A percentile compares a stretch with the other conserved stretches of the same genome.
These are phyloP conservation scores for Pseudorasbora parva DNA, from an alignment of 2,113 vertebrate genomes.

Conservation along the genomic window DNA sequence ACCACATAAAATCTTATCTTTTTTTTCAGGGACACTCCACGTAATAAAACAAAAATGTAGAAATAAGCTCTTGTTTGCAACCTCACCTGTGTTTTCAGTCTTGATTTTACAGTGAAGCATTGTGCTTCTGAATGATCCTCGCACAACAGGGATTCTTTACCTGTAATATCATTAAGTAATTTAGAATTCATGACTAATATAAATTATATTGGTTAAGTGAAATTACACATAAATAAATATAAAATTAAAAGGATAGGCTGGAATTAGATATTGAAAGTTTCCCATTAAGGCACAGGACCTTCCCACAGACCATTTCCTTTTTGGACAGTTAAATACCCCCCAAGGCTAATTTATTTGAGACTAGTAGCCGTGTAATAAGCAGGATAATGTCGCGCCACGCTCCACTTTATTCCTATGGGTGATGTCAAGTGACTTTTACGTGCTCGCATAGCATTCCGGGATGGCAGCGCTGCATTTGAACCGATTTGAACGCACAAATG, in stretches of 20 bases:
- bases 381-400: too few relatives aligned
- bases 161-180: neutral
- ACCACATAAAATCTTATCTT: neutral
- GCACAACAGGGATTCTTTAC: neutral
- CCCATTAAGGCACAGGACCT: too few relatives aligned
- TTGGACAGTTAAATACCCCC: too few relatives aligned
- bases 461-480: too few relatives aligned
- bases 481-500: too few relatives aligned
- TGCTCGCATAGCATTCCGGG: too few relatives aligned
- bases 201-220: neutral
- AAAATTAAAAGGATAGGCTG: neutral
- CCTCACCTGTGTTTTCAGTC: slow-evolving; percentile 80
- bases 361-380: too few relatives aligned
- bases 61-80: neutral
- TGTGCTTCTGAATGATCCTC: slow-evolving; percentile 38
- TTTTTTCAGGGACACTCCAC: neutral
- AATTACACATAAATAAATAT: neutral
- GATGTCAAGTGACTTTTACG: too few relatives aligned
- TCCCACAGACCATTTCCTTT: too few relatives aligned
- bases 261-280: neutral
- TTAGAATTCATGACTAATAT: neutral
- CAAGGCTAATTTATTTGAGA: too few relatives aligned
- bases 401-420: too few relatives aligned
- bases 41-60: neutral
- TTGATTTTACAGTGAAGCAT: slow-evolving; percentile 84